Percentiles rank a stretch among this genome's conserved stretches.
Evolutionary conservation across 2,797 vertebrate species (phyloP).

Genomic region (Mycteria americana): DNA sequence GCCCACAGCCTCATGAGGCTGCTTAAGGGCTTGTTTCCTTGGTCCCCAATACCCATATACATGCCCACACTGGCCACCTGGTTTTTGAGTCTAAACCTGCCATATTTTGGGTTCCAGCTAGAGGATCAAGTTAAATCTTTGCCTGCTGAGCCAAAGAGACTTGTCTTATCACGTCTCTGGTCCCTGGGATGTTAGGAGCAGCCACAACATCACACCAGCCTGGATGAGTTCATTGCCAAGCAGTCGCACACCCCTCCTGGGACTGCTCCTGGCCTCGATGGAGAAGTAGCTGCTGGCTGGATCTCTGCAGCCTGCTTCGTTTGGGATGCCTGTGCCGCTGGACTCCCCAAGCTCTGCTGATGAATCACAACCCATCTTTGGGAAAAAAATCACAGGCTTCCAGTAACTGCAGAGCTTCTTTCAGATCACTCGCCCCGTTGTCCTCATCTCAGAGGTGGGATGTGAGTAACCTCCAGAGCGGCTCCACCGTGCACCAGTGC

Average conservation of each 20-base stretch:
- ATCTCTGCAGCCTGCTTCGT: background rate
- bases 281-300: background rate
- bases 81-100: background rate
- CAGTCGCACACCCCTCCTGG: background rate
- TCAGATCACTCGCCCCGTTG: background rate
- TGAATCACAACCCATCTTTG: background rate
- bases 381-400: background rate
- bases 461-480: rapidly evolving
- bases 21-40: background rate
- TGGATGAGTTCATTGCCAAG: background rate
- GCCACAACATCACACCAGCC: background rate
- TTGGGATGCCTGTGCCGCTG: background rate
- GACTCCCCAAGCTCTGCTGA: background rate
- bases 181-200: background rate
- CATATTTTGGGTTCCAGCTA: background rate
- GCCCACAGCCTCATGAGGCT: background rate
- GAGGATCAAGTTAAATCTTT: rapidly evolving
- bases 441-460: background rate
- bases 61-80: too few species aligned
- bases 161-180: background rate
- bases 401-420: background rate
- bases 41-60: background rate
- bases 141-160: background rate
- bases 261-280: rapidly evolving
- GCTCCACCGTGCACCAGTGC: rapidly evolving